phyloP scores from a whole-genome alignment of 2,113 vertebrate genomes.

The Eleginops maclovinus region DNA sequence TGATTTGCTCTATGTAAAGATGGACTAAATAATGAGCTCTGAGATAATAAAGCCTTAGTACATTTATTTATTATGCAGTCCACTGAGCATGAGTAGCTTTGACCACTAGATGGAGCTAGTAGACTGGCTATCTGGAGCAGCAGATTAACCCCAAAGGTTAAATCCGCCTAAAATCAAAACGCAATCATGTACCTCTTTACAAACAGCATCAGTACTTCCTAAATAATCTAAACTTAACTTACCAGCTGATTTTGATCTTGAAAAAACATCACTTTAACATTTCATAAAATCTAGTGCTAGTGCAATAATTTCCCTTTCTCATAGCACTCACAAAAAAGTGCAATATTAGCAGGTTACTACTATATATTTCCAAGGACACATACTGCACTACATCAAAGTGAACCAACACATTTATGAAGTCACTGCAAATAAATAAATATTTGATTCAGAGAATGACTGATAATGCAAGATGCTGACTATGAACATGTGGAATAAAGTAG shows the following conservation, averaged over 20 bases:
- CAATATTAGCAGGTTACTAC: too few species aligned
- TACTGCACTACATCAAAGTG: background rate
- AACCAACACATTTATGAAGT: constrained; percentile 14
- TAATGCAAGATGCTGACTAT: background rate
- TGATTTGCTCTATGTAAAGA: background rate
- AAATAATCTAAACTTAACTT: background rate
- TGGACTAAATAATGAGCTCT: background rate
- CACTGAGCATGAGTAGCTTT: background rate
- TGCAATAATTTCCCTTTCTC: too few species aligned
- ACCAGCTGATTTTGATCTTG: too few species aligned
- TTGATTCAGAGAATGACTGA: background rate
- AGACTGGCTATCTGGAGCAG: background rate
- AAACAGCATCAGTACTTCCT: background rate
- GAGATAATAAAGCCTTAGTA: background rate
- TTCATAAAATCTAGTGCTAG: background rate
- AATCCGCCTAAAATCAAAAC: background rate
- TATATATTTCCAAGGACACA: background rate
- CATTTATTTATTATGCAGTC: too few species aligned
- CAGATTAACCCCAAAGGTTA: background rate
- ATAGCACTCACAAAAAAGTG: too few species aligned
- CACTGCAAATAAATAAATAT: background rate
- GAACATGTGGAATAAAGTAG: background rate
- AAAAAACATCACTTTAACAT: background rate
- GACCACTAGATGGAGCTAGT: constrained; percentile 77
- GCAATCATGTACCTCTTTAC: background rate